Evolutionary conservation across 1,140 invertebrate species (phyloP).

Genomic region (Nixonia krombeini): DNA sequence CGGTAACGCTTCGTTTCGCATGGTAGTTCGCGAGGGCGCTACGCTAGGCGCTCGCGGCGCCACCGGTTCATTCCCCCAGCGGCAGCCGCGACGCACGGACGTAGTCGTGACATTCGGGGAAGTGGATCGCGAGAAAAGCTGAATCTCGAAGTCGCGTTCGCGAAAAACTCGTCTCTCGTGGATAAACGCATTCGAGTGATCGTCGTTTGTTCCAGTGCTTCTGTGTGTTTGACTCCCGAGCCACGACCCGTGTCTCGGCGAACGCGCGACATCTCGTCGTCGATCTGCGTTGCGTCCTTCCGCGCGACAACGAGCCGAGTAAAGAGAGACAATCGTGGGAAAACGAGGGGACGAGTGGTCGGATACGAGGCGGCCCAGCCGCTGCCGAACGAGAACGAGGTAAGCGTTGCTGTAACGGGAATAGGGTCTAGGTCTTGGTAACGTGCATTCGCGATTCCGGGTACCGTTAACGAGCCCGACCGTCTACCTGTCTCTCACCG

Average conservation of each 20-base stretch:
- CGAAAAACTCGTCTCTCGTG: too few relatives aligned
- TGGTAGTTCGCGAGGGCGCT: slow-evolving; percentile 22
- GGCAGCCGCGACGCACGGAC: slow-evolving; percentile 56
- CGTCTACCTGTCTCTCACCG: neutral
- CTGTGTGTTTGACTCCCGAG: too few relatives aligned
- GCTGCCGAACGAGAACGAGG: too few relatives aligned
- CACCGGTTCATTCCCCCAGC: slow-evolving; percentile 62
- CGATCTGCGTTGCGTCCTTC: too few relatives aligned
- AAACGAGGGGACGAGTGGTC: too few relatives aligned
- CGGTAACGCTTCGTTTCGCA: neutral
- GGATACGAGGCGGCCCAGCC: too few relatives aligned
- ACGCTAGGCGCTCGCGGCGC: slow-evolving; percentile 48
- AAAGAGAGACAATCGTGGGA: too few relatives aligned
- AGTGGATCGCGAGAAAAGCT: neutral
- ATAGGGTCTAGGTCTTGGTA: neutral
- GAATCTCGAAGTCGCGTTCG: too few relatives aligned
- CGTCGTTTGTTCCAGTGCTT: neutral
- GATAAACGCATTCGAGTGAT: too few relatives aligned
- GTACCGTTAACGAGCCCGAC: slow-evolving; percentile 4
- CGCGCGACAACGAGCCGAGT: too few relatives aligned
- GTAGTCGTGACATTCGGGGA: slow-evolving; percentile 20
- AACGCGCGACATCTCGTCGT: too few relatives aligned
- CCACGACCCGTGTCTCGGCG: too few relatives aligned
- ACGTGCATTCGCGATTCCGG: slow-evolving; percentile 2
- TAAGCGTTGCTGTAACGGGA: neutral